Evolutionary conservation across 2,888 invertebrate genomes (phyloP), one percentile per base, ranked within the genome.

Genomic region (Limnephilus rhombicus): DNA sequence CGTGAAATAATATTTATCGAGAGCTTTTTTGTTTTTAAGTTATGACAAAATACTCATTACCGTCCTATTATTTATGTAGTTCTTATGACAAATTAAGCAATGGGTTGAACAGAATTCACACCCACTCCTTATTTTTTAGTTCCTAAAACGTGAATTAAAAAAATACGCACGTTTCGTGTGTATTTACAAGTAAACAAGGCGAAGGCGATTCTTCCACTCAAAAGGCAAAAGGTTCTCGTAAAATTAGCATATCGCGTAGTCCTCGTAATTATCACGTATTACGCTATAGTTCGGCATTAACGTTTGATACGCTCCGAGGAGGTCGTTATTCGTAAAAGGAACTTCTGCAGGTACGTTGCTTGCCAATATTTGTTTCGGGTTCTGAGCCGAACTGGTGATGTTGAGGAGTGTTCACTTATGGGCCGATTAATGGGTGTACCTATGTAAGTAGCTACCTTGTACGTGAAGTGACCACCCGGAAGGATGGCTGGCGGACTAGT

Each of bases 171-270:
- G 86, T 53, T 86, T 86, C 53, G 18, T 45, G 49, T 49, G 86
- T 86, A 86, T 86, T 86, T 86, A 49, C 49, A 45, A 53, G 13
- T 86, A 86, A 12, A 86, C 29, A 31, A 49, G 53, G 45, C 86
- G 29, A 86, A 86, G 29, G 45, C 86, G 12, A 86, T 86, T 86
- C 31, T 86, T 53, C 86, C 53, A 86, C 53, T 86, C 86, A 86
- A 86, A 86, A 49, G 45, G 86, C 45, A 86, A 86, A 86, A 86
- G 86, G 45, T 86, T 86, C 37, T 85, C 85, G 85, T 85, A 34
- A n/a, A 86, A 86, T 86, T 86, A 29, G 86, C 86, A 86, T 86
- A 86, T 86, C 86, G 24, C 86, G 45, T 41, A 41, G 45, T 68
- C 86, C n/a, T n/a, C 41, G 85, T 85, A 53, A 86, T 86, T 86